A percentile compares a stretch with the other conserved stretches of the same genome.
Conservation (phyloP, 2,113 vertebrate species). For the Limnothrissa miodon region DNA sequence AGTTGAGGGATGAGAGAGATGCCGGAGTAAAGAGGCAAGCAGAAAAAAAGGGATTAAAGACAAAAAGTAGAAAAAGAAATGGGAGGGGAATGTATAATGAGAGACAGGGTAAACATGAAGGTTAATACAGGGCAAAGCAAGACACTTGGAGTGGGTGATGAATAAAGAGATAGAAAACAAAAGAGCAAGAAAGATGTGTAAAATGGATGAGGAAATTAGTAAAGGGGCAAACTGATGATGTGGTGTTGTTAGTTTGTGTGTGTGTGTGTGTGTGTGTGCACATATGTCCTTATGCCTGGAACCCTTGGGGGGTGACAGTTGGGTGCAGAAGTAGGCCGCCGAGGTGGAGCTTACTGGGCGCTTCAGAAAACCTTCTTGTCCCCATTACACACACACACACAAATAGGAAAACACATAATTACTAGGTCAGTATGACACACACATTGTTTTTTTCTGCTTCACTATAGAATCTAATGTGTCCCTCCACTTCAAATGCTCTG, state of each 20-base stretch:
- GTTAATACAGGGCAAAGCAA: not conserved
- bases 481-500: not conserved
- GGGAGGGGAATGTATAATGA: not conserved
- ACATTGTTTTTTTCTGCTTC: not conserved
- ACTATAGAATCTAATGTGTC: not conserved
- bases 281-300: not conserved
- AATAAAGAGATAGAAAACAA: too few relatives aligned
- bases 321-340: slow-evolving; percentile 32
- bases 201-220: not conserved
- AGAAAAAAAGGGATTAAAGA: not conserved
- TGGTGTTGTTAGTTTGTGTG: not conserved
- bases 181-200: not conserved
- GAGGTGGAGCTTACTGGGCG: not conserved
- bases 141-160: not conserved
- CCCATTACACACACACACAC: slow-evolving; percentile 4
- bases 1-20: not conserved
- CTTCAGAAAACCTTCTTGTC: not conserved
- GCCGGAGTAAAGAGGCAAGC: not conserved
- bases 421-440: slow-evolving; percentile 3
- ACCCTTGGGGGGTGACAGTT: slow-evolving; percentile 23
- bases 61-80: not conserved
- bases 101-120: not conserved
- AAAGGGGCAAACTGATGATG: not conserved
- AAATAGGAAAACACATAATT: not conserved
- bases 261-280: slow-evolving; percentile 20